phyloP scores from a whole-genome alignment of 30 jellyfish, hydroid and myxozoan genomes.

The Haliclystus octoradiatus region DNA sequence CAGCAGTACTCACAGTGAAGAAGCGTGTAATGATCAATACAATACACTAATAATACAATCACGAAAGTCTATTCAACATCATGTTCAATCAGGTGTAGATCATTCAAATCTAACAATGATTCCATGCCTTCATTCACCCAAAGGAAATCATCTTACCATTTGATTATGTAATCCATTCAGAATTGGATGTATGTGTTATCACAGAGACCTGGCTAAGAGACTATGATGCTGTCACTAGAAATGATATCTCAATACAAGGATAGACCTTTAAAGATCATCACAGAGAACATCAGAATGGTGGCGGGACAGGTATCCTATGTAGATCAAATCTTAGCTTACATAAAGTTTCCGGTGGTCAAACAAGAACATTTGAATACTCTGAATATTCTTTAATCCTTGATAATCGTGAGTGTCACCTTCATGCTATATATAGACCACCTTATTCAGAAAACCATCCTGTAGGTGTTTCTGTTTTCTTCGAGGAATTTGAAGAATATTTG shows the following conservation, averaged over 20 bases:
- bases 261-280: constrained; percentile 15
- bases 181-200: constrained; percentile 7
- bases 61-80: not conserved
- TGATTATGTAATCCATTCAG: constrained; percentile 16
- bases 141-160: too few species aligned
- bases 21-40: too few species aligned
- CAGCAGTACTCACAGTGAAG: too few species aligned
- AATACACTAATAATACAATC: too few species aligned
- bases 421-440: too few species aligned
- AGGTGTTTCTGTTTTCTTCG: constrained; percentile 4
- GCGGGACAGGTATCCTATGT: constrained; percentile 17
- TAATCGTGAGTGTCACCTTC: constrained; percentile 21
- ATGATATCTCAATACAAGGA: constrained; percentile 14
- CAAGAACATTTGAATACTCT: constrained; percentile 23
- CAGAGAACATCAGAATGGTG: constrained; percentile 11
- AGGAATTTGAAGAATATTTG: constrained; percentile 15
- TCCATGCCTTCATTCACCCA: too few species aligned
- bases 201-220: constrained; percentile 25
- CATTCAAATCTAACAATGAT: constrained; percentile 1
- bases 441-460: constrained; percentile 27
- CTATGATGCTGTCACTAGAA: constrained; percentile 17
- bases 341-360: constrained; percentile 22
- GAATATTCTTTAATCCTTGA: constrained; percentile 17
- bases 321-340: constrained; percentile 22
- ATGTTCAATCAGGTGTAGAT: constrained; percentile 5